A percentile compares a stretch with the other conserved stretches of the same genome.
phyloP scores from a whole-genome alignment of 2,113 vertebrate species.

The Corythaixoides concolor region DNA sequence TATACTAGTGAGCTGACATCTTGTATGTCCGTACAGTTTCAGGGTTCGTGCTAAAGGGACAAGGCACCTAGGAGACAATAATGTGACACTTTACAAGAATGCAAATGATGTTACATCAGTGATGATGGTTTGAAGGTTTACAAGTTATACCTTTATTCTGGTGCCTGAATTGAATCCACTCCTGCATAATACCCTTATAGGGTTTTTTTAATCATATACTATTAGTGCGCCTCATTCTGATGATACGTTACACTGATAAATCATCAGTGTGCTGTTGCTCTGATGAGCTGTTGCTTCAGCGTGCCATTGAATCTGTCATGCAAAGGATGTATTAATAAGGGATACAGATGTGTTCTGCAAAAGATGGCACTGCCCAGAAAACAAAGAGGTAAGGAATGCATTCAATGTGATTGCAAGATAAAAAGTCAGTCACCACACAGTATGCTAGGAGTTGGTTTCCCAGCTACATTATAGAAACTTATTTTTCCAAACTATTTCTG shows the following conservation, averaged over 20 bases:
- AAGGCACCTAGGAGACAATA: background rate
- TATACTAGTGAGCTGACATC: background rate
- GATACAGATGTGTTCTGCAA: conserved; percentile 17
- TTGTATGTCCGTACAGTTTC: background rate
- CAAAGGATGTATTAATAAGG: conserved; percentile 58
- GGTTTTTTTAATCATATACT: conserved; percentile 32
- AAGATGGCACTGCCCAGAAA: conserved; percentile 46
- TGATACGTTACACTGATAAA: conserved; percentile 56
- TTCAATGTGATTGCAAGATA: conserved; percentile 43
- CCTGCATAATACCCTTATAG: background rate
- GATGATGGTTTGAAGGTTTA: background rate
- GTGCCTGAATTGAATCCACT: conserved; percentile 16
- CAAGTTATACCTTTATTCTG: background rate
- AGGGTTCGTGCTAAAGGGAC: background rate
- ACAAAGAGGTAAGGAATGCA: conserved; percentile 52
- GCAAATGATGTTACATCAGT: background rate
- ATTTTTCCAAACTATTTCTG: background rate
- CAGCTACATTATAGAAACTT: background rate
- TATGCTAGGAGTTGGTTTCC: background rate
- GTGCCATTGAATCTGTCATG: conserved; percentile 49
- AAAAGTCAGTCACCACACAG: conserved; percentile 36
- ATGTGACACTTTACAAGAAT: background rate
- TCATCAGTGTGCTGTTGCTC: conserved; percentile 16
- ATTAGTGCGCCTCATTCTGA: conserved; percentile 30
- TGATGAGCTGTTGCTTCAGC: conserved; percentile 64